phyloP scores from a whole-genome alignment of 1,140 invertebrate genomes.

The Sitophilus oryzae region DNA sequence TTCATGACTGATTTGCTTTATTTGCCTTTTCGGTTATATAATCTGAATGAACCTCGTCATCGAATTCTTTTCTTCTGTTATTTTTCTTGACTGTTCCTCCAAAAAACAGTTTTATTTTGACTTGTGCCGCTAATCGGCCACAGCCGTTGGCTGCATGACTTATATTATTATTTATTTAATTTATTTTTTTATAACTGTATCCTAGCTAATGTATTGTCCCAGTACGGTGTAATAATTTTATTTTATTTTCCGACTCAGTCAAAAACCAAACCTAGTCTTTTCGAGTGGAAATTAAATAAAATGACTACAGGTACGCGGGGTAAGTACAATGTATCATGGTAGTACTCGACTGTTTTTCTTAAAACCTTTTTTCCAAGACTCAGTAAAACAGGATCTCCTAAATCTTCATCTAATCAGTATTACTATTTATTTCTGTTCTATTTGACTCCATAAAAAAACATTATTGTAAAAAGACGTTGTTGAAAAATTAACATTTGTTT shows the following conservation, averaged over 20 bases:
- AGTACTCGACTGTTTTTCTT: constrained; percentile 22
- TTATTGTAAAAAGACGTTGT: neutral
- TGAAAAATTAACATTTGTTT: constrained; percentile 8
- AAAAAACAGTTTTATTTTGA: constrained; percentile 8
- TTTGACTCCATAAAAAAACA: no score
- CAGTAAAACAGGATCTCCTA: neutral
- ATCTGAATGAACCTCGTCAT: neutral
- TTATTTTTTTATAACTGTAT: constrained; percentile 30
- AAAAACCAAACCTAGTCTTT: neutral
- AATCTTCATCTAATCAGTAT: constrained; percentile 11
- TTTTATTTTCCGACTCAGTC: neutral
- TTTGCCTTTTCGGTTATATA: no score
- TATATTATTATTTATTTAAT: constrained; percentile 32
- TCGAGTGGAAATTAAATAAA: constrained; percentile 1
- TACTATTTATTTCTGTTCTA: constrained; percentile 7
- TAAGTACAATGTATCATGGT: constrained; percentile 25
- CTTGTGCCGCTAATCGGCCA: constrained; percentile 29
- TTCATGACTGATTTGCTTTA: no score
- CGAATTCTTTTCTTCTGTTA: constrained; percentile 7
- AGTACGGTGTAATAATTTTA: no score
- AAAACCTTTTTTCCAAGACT: constrained; percentile 13
- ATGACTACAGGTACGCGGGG: constrained; percentile 18
- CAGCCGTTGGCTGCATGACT: constrained; percentile 31
- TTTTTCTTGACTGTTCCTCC: constrained; percentile 1
- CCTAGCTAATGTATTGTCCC: constrained; percentile 8